Percentiles rank a stretch among this genome's conserved stretches.
Conservation (phyloP, 2,113 vertebrate genomes). For the Strix aluco region DNA sequence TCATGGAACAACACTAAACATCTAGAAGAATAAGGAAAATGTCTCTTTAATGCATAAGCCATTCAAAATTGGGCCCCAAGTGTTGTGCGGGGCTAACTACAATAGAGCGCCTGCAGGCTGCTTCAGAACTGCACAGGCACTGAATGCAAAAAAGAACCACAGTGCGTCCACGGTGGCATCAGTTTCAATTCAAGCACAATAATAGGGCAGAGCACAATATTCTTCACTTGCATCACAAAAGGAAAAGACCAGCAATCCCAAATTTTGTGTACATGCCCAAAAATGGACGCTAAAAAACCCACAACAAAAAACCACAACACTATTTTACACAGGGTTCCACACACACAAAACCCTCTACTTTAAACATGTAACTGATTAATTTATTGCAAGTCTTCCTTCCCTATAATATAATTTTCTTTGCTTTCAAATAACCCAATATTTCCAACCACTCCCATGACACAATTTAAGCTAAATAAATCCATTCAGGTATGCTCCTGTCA, state of each 20-base stretch:
- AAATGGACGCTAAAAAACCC: not conserved
- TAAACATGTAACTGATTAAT: not conserved
- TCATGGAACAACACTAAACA: not conserved
- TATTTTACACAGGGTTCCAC: not conserved
- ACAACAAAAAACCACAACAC: not conserved
- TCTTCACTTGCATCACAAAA: conserved; percentile 55
- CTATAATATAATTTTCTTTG: not conserved
- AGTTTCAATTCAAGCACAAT: conserved; percentile 58
- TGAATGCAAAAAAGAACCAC: conserved; percentile 59
- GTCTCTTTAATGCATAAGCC: conserved; percentile 43
- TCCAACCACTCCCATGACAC: conserved; percentile 2
- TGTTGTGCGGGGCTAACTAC: conserved; percentile 10
- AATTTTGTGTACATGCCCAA: not conserved
- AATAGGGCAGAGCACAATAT: conserved; percentile 49
- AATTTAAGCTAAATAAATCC: conserved; percentile 47
- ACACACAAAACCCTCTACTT: not conserved
- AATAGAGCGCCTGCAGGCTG: conserved; percentile 62
- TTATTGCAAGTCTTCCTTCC: not conserved
- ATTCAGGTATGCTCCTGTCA: not conserved
- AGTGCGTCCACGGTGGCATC: conserved; percentile 33
- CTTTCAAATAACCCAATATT: conserved; percentile 44
- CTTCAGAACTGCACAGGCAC: conserved; percentile 59
- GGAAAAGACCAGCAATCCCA: conserved; percentile 3
- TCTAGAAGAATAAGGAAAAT: conserved; percentile 39
- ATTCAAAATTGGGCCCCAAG: conserved; percentile 54